Conservation (phyloP, 2,113 vertebrate genomes). For the Pipa parva region DNA sequence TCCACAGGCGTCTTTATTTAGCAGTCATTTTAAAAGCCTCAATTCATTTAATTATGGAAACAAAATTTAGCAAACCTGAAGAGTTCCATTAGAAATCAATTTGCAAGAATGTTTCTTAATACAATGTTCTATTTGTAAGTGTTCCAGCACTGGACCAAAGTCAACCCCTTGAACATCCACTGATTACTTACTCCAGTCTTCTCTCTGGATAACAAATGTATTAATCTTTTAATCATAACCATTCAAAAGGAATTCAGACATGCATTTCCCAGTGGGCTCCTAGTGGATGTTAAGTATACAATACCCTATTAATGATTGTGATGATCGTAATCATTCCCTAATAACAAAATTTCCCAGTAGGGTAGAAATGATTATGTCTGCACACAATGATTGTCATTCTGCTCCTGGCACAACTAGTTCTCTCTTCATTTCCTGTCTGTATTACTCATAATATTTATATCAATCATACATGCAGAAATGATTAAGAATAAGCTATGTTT, state of each 20-base stretch:
- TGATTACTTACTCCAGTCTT: background rate
- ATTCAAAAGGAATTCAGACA: background rate
- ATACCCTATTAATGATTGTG: slow-evolving; percentile 11
- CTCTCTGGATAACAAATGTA: background rate
- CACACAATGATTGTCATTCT: background rate
- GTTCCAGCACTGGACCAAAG: background rate
- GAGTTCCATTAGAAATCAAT: slow-evolving; percentile 11
- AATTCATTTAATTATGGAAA: background rate
- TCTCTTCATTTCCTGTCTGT: background rate
- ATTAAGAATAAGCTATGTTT: background rate
- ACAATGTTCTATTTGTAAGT: background rate
- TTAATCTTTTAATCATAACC: slow-evolving; percentile 10
- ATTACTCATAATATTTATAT: background rate
- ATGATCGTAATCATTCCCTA: slow-evolving; percentile 10
- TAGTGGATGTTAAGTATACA: slow-evolving; percentile 5
- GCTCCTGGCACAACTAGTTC: background rate
- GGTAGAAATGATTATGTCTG: slow-evolving; percentile 9
- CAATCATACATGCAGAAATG: background rate
- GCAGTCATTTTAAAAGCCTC: background rate
- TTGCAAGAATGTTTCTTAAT: slow-evolving; percentile 1
- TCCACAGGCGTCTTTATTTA: background rate
- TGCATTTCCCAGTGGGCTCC: background rate
- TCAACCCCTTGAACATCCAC: background rate
- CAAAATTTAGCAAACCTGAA: background rate
- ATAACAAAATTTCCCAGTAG: slow-evolving; percentile 9